Evolutionary conservation across 1,140 invertebrate genomes (phyloP).

Genomic region (Hylaeus volcanicus): DNA sequence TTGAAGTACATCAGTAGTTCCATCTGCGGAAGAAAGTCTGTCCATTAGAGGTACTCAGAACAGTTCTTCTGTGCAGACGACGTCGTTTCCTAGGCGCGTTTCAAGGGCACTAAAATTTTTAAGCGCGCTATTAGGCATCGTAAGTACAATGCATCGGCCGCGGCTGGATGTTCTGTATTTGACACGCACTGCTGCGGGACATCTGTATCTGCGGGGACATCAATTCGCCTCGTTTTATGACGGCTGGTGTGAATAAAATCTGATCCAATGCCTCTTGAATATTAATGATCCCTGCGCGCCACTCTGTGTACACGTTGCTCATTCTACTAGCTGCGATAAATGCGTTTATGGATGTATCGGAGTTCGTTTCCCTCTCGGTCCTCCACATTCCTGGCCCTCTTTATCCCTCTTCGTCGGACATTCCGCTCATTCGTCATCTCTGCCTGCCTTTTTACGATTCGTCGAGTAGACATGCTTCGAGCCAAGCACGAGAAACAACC

Average conservation of each 20-base stretch:
- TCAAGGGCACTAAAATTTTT: slow-evolving; percentile 41
- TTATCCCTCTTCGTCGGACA: background rate
- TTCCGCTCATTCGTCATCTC: background rate
- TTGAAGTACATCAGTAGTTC: background rate
- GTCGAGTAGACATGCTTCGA: slow-evolving; percentile 18
- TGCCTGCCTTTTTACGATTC: slow-evolving; percentile 31
- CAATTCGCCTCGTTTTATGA: slow-evolving; percentile 61
- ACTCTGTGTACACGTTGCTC: slow-evolving; percentile 4
- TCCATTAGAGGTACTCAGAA: background rate
- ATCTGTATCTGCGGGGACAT: slow-evolving; percentile 55
- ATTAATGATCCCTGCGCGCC: slow-evolving; percentile 59
- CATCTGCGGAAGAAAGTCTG: background rate
- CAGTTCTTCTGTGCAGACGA: background rate
- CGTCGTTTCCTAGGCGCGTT: background rate
- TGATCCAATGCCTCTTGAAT: slow-evolving; percentile 68
- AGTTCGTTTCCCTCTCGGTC: slow-evolving; percentile 21
- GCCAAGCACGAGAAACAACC: background rate
- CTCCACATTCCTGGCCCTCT: background rate
- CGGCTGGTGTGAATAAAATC: slow-evolving; percentile 69
- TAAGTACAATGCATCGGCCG: slow-evolving; percentile 25
- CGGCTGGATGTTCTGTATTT: background rate
- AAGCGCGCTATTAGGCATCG: slow-evolving; percentile 29
- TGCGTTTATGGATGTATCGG: slow-evolving; percentile 62
- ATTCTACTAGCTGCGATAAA: slow-evolving; percentile 50
- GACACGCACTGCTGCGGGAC: slow-evolving; percentile 15